Percentiles rank a stretch among this genome's conserved stretches.
phyloP scores from a whole-genome alignment of 1,140 invertebrate genomes.

The Idris sp. region DNA sequence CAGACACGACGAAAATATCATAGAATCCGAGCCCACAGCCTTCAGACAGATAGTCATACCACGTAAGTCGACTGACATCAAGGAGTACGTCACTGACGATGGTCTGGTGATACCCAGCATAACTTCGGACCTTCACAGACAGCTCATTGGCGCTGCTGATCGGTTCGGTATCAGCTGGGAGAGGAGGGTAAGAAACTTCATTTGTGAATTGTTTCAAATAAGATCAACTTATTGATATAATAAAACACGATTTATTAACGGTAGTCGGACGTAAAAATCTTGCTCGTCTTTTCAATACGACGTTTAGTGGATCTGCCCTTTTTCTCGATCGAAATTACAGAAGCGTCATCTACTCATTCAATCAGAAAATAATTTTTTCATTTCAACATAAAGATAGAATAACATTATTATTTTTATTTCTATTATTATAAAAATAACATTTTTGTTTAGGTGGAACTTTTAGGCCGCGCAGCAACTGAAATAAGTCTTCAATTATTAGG shows the following conservation, averaged over 20 bases:
- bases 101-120: conserved; percentile 89
- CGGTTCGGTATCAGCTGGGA: conserved; percentile 83
- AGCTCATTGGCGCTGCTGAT: conserved; percentile 83
- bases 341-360: too few relatives aligned
- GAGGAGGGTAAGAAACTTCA: conserved; percentile 72
- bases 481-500: conserved; percentile 88
- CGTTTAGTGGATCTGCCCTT: too few relatives aligned
- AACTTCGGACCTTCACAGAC: conserved; percentile 81
- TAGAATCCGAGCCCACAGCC: conserved; percentile 82
- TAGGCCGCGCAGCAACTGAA: conserved; percentile 87
- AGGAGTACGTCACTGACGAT: conserved; percentile 89
- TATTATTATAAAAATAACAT: too few relatives aligned
- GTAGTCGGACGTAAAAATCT: too few relatives aligned
- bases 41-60: conserved; percentile 86
- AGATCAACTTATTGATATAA: too few relatives aligned
- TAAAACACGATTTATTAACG: too few relatives aligned
- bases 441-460: conserved; percentile 85
- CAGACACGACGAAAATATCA: conserved; percentile 91
- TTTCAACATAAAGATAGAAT: too few relatives aligned
- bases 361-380: too few relatives aligned
- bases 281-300: too few relatives aligned
- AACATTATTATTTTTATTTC: too few relatives aligned
- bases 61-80: conserved; percentile 75
- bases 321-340: too few relatives aligned
- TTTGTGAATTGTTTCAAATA: too few relatives aligned